phyloP scores from a whole-genome alignment of 2,113 vertebrate genomes.

The Hypomesus transpacificus region DNA sequence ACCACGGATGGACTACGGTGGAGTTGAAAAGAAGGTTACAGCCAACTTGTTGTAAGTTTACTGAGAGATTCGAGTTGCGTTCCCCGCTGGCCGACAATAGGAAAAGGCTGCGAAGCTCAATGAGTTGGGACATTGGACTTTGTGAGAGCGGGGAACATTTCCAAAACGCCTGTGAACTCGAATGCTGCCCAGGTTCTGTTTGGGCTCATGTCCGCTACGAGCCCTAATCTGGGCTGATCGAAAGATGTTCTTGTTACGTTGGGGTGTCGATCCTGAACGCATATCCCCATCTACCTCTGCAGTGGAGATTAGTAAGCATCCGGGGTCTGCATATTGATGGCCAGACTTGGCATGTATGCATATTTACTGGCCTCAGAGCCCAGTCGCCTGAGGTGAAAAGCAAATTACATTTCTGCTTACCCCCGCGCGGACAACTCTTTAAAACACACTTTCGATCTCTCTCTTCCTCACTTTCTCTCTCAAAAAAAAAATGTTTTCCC shows the following conservation, averaged over 20 bases:
- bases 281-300: slow-evolving; percentile 60
- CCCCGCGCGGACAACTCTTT: slow-evolving; percentile 64
- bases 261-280: slow-evolving; percentile 46
- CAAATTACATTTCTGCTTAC: slow-evolving; percentile 75
- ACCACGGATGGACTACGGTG: slow-evolving; percentile 27
- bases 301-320: slow-evolving; percentile 74
- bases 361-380: slow-evolving; percentile 73
- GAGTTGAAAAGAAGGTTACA: slow-evolving; percentile 24
- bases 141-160: background rate
- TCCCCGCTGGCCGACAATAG: no score
- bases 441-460: slow-evolving; percentile 8
- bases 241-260: slow-evolving; percentile 44
- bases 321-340: slow-evolving; percentile 74
- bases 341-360: slow-evolving; percentile 71
- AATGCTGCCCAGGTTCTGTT: no score
- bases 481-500: slow-evolving; percentile 4
- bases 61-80: slow-evolving; percentile 35
- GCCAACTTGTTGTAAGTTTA: slow-evolving; percentile 36
- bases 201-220: no score
- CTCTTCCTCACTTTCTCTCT: background rate
- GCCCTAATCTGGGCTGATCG: slow-evolving; percentile 21
- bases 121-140: slow-evolving; percentile 3
- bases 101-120: no score
- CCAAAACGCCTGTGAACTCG: no score
- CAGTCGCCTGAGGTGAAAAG: slow-evolving; percentile 75